phyloP scores from a whole-genome alignment of 1,140 invertebrate genomes.

The Vanessa atalanta region DNA sequence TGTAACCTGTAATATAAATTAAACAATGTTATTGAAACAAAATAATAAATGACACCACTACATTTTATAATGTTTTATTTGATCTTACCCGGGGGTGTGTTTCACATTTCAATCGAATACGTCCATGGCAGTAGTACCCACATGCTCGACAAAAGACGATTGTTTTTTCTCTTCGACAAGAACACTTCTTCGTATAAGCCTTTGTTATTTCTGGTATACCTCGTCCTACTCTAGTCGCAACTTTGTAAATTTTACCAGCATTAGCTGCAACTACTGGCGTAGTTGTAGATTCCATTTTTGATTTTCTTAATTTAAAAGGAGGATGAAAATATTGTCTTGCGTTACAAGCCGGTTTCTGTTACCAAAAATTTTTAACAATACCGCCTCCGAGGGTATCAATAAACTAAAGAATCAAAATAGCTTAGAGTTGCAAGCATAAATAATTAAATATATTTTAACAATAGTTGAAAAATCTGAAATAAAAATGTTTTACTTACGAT shows the following conservation, averaged over 20 bases:
- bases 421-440: neutral
- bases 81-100: slow-evolving; percentile 64
- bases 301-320: slow-evolving; percentile 1
- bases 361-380: slow-evolving; percentile 16
- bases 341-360: neutral
- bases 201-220: slow-evolving; percentile 60
- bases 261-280: slow-evolving; percentile 66
- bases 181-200: slow-evolving; percentile 60
- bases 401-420: slow-evolving; percentile 11
- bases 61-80: neutral
- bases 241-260: slow-evolving; percentile 53
- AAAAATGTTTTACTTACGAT: too few species aligned
- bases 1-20: slow-evolving; percentile 56
- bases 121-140: slow-evolving; percentile 69
- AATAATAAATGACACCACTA: neutral
- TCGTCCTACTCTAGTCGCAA: slow-evolving; percentile 54
- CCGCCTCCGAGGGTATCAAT: slow-evolving; percentile 25
- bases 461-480: too few species aligned
- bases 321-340: neutral
- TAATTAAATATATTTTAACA: neutral
- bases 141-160: slow-evolving; percentile 71
- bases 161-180: slow-evolving; percentile 62
- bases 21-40: neutral
- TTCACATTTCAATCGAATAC: slow-evolving; percentile 62
- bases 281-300: slow-evolving; percentile 45